phyloP scores from a whole-genome alignment of 2,113 vertebrate genomes.

The Lasiurus cinereus region DNA sequence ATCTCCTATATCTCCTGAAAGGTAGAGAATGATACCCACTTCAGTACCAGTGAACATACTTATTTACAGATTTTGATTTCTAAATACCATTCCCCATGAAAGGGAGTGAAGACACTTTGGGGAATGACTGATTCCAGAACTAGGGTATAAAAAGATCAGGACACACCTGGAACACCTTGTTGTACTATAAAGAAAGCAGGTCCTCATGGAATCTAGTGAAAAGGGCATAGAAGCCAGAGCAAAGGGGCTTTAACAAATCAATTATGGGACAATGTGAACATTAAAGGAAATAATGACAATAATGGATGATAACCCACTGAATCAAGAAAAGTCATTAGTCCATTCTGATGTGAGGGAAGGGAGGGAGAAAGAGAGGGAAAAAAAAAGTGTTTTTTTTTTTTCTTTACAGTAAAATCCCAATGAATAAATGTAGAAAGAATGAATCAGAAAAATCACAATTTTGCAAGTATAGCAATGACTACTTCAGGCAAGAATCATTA shows the following conservation, averaged over 20 bases:
- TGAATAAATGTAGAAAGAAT: not conserved
- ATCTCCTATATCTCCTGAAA: not conserved
- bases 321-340: not conserved
- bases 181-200: not conserved
- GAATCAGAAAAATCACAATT: not conserved
- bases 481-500: slow-evolving; percentile 4
- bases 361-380: not conserved
- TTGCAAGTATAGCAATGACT: not conserved
- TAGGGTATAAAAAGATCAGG: not conserved
- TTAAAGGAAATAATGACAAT: slow-evolving; percentile 14
- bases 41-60: not conserved
- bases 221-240: not conserved
- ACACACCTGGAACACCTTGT: not conserved
- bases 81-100: not conserved
- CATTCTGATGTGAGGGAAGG: not conserved
- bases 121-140: not conserved
- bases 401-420: not conserved
- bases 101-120: not conserved
- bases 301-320: not conserved
- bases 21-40: not conserved
- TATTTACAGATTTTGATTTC: not conserved
- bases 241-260: slow-evolving; percentile 3
- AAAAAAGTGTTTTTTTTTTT: not conserved
- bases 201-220: not conserved
- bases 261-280: not conserved